Base-by-base conservation (phyloP, 1,140 invertebrate genomes). In the Aphidius ervi region DNA sequence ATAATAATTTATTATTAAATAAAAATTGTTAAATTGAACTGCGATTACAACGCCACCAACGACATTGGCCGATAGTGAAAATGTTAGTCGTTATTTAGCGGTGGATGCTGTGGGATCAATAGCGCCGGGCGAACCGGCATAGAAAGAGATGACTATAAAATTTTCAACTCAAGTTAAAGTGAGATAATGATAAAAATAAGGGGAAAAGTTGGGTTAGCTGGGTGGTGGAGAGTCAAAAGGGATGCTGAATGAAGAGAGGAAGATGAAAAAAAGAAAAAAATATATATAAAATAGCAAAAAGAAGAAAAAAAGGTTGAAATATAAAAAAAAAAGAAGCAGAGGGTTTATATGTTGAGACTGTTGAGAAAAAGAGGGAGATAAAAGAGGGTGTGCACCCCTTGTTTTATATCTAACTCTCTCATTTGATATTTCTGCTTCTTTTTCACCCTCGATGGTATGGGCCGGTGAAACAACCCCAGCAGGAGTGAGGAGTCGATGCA, bases 81-180 rank as follows among this genome's bases (percentile, higher is more conserved):
- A 70, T 70, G 72, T 73, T 73, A 74, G 76, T 76, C 74, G 78
- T 80, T 79, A 78, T 79, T 78, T 77, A 76, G 76, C 76, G 74
- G 77, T 78, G 74, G 78, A 80, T 79, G 78, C 78, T 80, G 77
- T 66, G 77, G 76, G 78, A 79, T 80, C 78, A 79, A 80, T 79
- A 80, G 76, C 75, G 72, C 71, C 52, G 52, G 55, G 52, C 37
- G 23, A n/a, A 61, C 55, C 47, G 59, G 53, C 52, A 46, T 8
- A 56, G 63, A 66, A 54, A 61, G 60, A 58, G 59, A 61, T 52
- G 43, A 58, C 54, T 16, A 20, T 48, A 50, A 48, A 31, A 39
- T 47, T 31, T 47, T 47, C 49, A 43, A 50, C 39, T n/a, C 7
- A 42, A 42, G 8, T 42, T 31, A 31, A 4, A 56, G 47, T 41